These are phyloP conservation scores for Chrysemys picta DNA, from an alignment of 2,113 vertebrate genomes.

Conservation along the genomic window DNA sequence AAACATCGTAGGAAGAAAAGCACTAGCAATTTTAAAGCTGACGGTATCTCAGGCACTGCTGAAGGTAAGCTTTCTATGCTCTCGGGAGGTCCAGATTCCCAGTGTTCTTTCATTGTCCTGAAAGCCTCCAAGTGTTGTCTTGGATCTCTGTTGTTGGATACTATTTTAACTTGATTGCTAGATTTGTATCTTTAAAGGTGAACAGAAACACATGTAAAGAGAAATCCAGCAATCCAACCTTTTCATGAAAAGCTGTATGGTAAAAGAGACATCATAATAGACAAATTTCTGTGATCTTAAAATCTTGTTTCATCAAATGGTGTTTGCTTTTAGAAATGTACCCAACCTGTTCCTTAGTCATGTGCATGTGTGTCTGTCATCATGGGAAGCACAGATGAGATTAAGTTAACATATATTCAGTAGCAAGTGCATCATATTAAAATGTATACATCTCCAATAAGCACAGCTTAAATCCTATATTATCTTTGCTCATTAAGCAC, in stretches of 20 bases:
- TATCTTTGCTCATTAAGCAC: neutral
- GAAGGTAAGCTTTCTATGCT: conserved; percentile 85
- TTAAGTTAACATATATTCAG: neutral
- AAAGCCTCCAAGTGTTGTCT: neutral
- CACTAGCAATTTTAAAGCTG: conserved; percentile 96
- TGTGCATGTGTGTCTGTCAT: neutral
- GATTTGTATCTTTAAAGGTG: neutral
- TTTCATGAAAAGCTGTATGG: neutral
- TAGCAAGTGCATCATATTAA: neutral
- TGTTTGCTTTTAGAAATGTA: neutral
- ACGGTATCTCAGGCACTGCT: conserved; percentile 91
- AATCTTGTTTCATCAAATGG: neutral
- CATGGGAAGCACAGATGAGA: neutral
- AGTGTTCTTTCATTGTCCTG: neutral
- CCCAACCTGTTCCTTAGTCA: neutral
- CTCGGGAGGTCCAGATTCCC: neutral
- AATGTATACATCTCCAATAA: neutral
- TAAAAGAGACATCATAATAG: neutral
- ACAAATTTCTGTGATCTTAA: neutral
- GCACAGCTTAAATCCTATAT: neutral
- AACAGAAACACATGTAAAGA: neutral
- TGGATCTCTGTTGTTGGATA: neutral
- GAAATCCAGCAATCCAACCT: neutral
- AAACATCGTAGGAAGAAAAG: conserved; percentile 99
- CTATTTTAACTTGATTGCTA: accelerated